phyloP scores from a whole-genome alignment of 2,113 vertebrate species.

The Sus scrofa region DNA sequence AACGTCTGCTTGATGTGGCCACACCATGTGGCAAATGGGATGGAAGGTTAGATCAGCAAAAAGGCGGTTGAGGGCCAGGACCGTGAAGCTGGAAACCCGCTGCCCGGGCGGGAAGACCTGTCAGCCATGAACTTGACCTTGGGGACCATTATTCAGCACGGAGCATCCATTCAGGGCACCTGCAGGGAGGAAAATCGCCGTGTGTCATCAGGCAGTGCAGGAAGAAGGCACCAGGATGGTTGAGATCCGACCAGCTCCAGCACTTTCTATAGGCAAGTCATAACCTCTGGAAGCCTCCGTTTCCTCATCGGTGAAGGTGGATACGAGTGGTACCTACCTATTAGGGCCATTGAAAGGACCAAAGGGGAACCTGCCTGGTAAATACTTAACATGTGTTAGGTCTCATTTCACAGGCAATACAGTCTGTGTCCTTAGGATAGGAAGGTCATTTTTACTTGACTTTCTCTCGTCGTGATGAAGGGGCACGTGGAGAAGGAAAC shows the following conservation, averaged over 20 bases:
- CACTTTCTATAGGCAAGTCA: neutral
- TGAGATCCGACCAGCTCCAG: neutral
- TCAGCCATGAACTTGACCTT: neutral
- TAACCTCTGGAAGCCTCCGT: neutral
- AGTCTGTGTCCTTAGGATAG: neutral
- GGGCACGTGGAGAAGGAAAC: neutral
- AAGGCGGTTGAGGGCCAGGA: neutral
- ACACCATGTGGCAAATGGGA: neutral
- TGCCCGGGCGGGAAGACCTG: neutral
- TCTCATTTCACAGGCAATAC: neutral
- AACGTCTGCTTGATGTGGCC: constrained; percentile 11
- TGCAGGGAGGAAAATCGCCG: neutral
- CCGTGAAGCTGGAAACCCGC: neutral
- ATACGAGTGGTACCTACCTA: constrained; percentile 23
- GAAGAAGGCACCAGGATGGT: constrained; percentile 4
- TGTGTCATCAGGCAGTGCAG: neutral
- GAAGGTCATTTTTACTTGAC: neutral
- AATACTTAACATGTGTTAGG: neutral
- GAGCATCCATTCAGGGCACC: neutral
- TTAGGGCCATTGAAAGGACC: neutral
- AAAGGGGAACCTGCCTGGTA: neutral
- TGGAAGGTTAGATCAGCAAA: neutral
- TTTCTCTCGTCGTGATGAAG: constrained; percentile 43
- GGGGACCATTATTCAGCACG: neutral
- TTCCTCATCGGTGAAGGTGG: neutral